These are phyloP conservation scores for Carabus problematicus DNA, from an alignment of 2,888 invertebrate genomes.

Conservation along the genomic window DNA sequence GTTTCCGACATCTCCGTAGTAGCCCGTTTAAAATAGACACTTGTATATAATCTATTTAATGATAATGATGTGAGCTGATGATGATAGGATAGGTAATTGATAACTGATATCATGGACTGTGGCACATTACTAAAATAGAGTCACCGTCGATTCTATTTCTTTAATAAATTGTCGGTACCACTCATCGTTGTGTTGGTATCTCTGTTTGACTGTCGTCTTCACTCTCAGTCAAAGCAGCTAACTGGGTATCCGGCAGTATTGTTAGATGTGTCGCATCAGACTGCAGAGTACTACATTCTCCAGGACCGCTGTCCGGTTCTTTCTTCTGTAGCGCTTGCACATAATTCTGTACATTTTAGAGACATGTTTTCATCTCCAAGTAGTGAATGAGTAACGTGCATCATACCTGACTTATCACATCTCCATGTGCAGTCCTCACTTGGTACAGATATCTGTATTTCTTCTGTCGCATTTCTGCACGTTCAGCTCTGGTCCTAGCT, in stretches of 20 bases:
- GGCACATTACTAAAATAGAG: conserved; percentile 27
- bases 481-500: conserved; percentile 73
- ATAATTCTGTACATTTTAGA: conserved; percentile 68
- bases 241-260: conserved; percentile 72
- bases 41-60: conserved; percentile 16
- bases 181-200: conserved; percentile 53
- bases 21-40: too few species aligned
- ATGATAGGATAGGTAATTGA: conserved; percentile 12
- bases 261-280: conserved; percentile 81
- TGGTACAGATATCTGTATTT: conserved; percentile 89
- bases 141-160: background rate
- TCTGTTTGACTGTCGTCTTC: conserved; percentile 63
- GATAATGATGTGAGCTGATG: conserved; percentile 10
- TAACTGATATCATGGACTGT: conserved; percentile 22
- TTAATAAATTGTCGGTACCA: conserved; percentile 17
- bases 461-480: conserved; percentile 81
- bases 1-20: too few species aligned
- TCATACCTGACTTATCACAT: conserved; percentile 84
- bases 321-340: conserved; percentile 81
- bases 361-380: background rate
- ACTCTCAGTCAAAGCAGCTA: conserved; percentile 65
- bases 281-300: conserved; percentile 76
- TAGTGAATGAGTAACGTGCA: background rate
- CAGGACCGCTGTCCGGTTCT: conserved; percentile 65
- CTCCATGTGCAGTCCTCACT: conserved; percentile 87